Base-by-base conservation (phyloP, 37 sponge, comb jelly and placozoan species). In the Ephydatia muelleri region DNA sequence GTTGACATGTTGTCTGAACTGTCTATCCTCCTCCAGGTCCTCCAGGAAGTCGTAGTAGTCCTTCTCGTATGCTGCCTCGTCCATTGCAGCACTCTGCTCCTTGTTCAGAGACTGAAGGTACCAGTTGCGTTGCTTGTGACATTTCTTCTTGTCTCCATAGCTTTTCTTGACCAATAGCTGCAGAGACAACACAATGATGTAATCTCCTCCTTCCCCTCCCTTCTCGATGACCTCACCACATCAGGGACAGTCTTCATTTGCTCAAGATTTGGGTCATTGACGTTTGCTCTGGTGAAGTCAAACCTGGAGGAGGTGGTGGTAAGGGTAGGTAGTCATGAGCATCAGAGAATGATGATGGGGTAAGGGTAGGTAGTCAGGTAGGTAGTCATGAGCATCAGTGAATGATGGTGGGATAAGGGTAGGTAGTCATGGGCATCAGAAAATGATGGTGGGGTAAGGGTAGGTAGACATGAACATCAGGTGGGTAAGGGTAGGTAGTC, bases 111-210 rank as follows among this genome's bases (percentile, higher is more conserved):
- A 76, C 82, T 93, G 91, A 75, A 98, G 85, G 77, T 96, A 66
- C 97, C 97, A 98, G 80, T 94, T 96, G 12, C 99, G 86, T 5
- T 84, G 70, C 80, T 87, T 83, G 69, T 83, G 85, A 64, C 99
- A 71, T 72, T 89, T 96, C 66, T 69, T 72, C 82, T 90, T 88
- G 78, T 98, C 95, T 9, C 94, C 97, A 80, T 91, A 98, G 30
- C 77, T 80, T 92, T 98, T 98, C 91, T 96, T 96, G 22, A 98
- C 95, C 57, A 98, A 78, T 14, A 98, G 49, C 91, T 94, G 70
- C 35, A 72, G 3, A n/a, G 12, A 49, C 27, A n/a, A 49, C 49
- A 77, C n/a, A 47, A 23, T 22, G 26, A 47, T 25, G 26, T 43
- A 77, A 77, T 49, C 35, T 6, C 75, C 75, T 35, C 75, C 25